phyloP scores from a whole-genome alignment of 2,797 vertebrate genomes.

The Karalla daura region DNA sequence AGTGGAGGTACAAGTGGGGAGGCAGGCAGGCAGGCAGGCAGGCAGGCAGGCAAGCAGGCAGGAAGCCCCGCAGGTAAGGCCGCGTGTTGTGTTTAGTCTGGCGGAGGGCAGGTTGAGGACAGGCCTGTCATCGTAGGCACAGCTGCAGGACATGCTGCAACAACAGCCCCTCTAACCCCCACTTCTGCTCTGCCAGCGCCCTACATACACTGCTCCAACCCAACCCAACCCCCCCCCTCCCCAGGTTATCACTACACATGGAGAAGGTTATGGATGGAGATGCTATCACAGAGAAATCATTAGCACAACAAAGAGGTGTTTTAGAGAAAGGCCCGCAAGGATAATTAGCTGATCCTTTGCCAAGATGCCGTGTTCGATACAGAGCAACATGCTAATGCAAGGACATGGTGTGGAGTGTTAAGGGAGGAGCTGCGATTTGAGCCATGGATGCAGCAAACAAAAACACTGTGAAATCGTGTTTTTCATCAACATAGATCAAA shows the following conservation, averaged over 20 bases:
- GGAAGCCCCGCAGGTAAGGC: slow-evolving; percentile 59
- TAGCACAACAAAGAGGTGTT: slow-evolving; percentile 77
- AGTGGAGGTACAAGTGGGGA: slow-evolving; percentile 16
- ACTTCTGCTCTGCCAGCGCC: slow-evolving; percentile 23
- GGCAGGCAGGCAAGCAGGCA: slow-evolving; percentile 42
- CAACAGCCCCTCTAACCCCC: slow-evolving; percentile 26
- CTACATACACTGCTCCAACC: slow-evolving; percentile 53
- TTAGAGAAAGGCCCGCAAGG: slow-evolving; percentile 50
- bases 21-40: slow-evolving; percentile 48
- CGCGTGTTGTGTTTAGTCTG: slow-evolving; percentile 58
- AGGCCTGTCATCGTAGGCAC: slow-evolving; percentile 72
- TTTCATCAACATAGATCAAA: slow-evolving; percentile 38
- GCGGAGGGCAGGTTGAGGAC: slow-evolving; percentile 57
- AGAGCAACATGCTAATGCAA: slow-evolving; percentile 54
- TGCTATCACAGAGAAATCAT: slow-evolving; percentile 66
- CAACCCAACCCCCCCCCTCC: too few relatives aligned
- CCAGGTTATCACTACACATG: slow-evolving; percentile 64
- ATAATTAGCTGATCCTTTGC: slow-evolving; percentile 56
- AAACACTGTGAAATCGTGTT: slow-evolving; percentile 35
- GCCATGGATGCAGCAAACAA: not conserved
- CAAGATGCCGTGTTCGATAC: slow-evolving; percentile 64
- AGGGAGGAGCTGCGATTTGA: slow-evolving; percentile 50
- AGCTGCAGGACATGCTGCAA: slow-evolving; percentile 76
- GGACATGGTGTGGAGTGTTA: slow-evolving; percentile 8
- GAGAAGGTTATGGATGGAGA: slow-evolving; percentile 74